Percentiles rank a stretch among this genome's conserved stretches.
These are phyloP conservation scores for Corvus hawaiiensis DNA, from an alignment of 2,113 vertebrate species.

Conservation along the genomic window DNA sequence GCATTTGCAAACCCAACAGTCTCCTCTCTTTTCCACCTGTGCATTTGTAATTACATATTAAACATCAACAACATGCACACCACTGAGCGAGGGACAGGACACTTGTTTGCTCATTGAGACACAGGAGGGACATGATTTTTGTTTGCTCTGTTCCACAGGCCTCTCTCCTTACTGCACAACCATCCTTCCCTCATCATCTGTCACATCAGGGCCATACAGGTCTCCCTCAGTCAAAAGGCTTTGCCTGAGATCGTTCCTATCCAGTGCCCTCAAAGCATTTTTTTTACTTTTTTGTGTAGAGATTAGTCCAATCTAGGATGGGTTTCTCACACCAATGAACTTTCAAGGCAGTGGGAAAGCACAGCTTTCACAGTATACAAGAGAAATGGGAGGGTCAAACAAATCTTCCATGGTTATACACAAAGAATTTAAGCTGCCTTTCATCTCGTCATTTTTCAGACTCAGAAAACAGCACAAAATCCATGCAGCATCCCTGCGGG, in stretches of 20 bases:
- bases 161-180: not conserved
- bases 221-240: not conserved
- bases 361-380: not conserved
- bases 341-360: not conserved
- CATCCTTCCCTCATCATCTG: not conserved
- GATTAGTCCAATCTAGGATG: not conserved
- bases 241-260: not conserved
- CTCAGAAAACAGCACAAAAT: not conserved
- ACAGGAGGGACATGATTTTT: not conserved
- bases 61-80: fast-evolving
- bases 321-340: not conserved
- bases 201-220: not conserved
- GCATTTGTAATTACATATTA: not conserved
- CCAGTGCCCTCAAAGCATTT: not conserved
- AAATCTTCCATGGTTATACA: not conserved
- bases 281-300: not conserved
- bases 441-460: not conserved
- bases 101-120: not conserved
- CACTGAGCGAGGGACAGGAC: not conserved
- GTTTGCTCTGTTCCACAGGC: not conserved
- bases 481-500: fast-evolving
- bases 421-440: conserved; percentile 2
- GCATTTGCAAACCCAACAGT: not conserved
- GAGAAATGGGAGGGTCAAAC: not conserved
- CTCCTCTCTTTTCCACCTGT: not conserved